phyloP scores from a whole-genome alignment of 2,888 invertebrate genomes.

The Pimpla rufipes region DNA sequence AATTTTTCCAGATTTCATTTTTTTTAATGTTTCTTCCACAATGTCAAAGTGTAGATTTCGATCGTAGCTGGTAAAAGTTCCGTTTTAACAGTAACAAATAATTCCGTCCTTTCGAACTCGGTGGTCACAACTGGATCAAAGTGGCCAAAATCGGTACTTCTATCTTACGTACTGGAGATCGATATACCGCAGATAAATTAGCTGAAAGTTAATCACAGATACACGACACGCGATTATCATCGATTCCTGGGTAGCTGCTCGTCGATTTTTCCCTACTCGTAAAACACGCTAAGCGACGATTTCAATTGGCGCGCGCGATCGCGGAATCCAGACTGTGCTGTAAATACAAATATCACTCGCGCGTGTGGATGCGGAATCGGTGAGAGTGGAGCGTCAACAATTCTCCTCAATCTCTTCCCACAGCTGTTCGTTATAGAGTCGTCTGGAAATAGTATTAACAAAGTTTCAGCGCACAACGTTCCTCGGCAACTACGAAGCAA shows the following conservation, averaged over 20 bases:
- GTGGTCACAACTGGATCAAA: no score
- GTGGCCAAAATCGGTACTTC: no score
- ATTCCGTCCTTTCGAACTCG: no score
- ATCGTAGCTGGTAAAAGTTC: no score
- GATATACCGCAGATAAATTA: not conserved
- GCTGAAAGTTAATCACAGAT: slow-evolving; percentile 16
- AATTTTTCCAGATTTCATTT: no score
- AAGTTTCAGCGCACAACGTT: slow-evolving; percentile 7
- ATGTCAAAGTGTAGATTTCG: no score
- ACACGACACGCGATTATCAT: slow-evolving; percentile 5
- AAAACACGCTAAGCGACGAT: not conserved
- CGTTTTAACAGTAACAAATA: no score
- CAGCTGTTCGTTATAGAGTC: slow-evolving; percentile 55
- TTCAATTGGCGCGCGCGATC: not conserved
- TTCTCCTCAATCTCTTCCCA: slow-evolving; percentile 65
- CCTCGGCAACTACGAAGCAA: not conserved
- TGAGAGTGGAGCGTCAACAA: slow-evolving; percentile 19
- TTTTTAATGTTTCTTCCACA: no score
- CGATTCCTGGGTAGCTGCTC: not conserved
- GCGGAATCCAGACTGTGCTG: not conserved
- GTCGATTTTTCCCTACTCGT: not conserved
- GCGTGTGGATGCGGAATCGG: not conserved
- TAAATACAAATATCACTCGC: slow-evolving; percentile 1
- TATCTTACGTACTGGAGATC: not conserved
- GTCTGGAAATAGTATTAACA: slow-evolving; percentile 37